These are phyloP conservation scores for Coptotermes formosanus DNA, from an alignment of 1,140 invertebrate species.

Conservation along the genomic window DNA sequence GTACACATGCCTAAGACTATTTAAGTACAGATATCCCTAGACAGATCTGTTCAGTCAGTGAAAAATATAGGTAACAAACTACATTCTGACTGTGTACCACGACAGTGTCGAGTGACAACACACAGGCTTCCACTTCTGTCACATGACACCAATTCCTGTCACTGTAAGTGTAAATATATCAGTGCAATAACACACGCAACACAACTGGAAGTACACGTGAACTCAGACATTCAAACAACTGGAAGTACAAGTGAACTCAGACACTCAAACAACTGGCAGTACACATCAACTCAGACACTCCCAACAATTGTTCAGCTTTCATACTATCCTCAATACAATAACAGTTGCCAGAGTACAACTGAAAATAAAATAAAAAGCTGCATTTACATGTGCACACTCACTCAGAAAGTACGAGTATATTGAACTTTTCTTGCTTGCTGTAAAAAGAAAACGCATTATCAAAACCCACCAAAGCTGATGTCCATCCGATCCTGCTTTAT, in stretches of 20 bases:
- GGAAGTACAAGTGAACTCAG: not conserved
- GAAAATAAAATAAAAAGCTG: not conserved
- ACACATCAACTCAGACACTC: not conserved
- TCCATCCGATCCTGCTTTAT: conserved; percentile 52
- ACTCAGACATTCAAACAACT: not conserved
- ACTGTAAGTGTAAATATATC: not conserved
- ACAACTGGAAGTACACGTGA: not conserved
- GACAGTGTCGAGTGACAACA: too few relatives aligned
- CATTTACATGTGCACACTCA: not conserved
- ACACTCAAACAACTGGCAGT: not conserved
- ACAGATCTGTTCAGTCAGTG: too few relatives aligned
- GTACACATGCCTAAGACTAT: too few relatives aligned
- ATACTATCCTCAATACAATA: not conserved
- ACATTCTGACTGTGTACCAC: too few relatives aligned
- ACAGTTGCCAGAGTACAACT: not conserved
- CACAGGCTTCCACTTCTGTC: not conserved
- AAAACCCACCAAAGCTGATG: conserved; percentile 56
- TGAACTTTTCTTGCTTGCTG: not conserved
- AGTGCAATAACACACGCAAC: not conserved
- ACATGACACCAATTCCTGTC: not conserved
- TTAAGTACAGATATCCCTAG: too few relatives aligned
- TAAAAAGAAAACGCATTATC: conserved; percentile 41
- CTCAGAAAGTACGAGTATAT: not conserved
- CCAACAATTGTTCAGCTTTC: not conserved
- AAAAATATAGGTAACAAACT: too few relatives aligned